These are phyloP conservation scores for Dynastes maya DNA, from an alignment of 2,888 invertebrate species.

Conservation along the genomic window DNA sequence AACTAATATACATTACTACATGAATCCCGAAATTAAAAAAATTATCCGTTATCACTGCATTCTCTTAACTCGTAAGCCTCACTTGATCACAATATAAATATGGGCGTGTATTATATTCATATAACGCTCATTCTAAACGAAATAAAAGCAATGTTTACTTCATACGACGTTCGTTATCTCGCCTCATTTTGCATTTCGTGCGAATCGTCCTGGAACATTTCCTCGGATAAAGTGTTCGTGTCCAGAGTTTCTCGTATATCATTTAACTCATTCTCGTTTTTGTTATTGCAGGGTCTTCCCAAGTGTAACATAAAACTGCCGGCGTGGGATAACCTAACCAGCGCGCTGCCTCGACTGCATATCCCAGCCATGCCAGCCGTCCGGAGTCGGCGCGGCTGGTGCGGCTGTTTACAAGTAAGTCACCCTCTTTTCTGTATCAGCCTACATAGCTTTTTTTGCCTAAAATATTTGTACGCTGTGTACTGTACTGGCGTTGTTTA, in stretches of 20 bases:
- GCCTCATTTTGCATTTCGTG: conserved; percentile 4
- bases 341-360: conserved; percentile 75
- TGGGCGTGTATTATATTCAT: too few relatives aligned
- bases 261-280: conserved; percentile 20
- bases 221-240: not conserved
- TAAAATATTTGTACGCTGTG: too few relatives aligned
- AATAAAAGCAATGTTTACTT: too few relatives aligned
- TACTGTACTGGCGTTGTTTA: too few relatives aligned
- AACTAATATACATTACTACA: too few relatives aligned
- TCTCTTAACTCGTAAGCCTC: too few relatives aligned
- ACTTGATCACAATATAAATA: too few relatives aligned
- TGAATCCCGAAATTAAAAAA: too few relatives aligned
- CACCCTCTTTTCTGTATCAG: not conserved
- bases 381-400: conserved; percentile 79
- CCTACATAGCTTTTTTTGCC: too few relatives aligned
- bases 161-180: not conserved
- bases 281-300: conserved; percentile 76
- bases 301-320: conserved; percentile 78
- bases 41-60: too few relatives aligned
- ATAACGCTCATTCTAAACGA: too few relatives aligned
- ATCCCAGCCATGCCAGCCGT: conserved; percentile 84
- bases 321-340: conserved; percentile 79
- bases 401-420: conserved; percentile 88
- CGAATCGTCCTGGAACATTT: not conserved
- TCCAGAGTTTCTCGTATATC: not conserved